Percentiles rank a stretch among this genome's conserved stretches.
These are phyloP conservation scores for Uropetala carovei DNA, from an alignment of 2,888 invertebrate genomes.

Conservation along the genomic window DNA sequence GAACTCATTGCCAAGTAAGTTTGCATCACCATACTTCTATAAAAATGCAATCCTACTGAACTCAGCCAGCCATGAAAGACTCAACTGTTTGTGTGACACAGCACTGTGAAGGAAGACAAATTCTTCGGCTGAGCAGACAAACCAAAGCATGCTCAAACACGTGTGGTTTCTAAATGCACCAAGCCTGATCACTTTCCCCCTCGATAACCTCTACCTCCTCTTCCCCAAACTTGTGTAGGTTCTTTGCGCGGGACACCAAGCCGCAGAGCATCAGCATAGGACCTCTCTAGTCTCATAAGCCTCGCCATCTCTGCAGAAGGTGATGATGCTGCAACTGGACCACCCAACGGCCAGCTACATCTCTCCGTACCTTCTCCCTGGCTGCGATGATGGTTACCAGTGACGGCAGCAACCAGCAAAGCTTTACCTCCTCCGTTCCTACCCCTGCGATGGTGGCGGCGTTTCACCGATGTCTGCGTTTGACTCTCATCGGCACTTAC, in stretches of 20 bases:
- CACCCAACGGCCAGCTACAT: conserved; percentile 71
- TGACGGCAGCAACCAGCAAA: conserved; percentile 47
- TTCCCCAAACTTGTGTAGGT: conserved; percentile 55
- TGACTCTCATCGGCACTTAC: conserved; percentile 73
- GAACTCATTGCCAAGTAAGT: neutral
- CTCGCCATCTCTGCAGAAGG: conserved; percentile 88
- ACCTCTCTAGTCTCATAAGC: conserved; percentile 87
- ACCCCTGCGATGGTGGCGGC: conserved; percentile 34
- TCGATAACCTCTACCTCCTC: conserved; percentile 28
- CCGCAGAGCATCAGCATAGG: conserved; percentile 88
- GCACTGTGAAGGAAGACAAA: conserved; percentile 54
- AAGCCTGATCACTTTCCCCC: conserved; percentile 46
- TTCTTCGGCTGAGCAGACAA: conserved; percentile 1
- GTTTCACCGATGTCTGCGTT: conserved; percentile 39
- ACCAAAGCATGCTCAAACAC: conserved; percentile 21
- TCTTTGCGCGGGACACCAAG: conserved; percentile 68
- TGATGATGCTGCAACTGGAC: conserved; percentile 71
- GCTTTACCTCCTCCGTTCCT: conserved; percentile 43
- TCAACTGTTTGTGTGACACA: conserved; percentile 11
- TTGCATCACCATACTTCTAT: neutral
- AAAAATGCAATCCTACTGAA: conserved; percentile 15
- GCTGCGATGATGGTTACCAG: conserved; percentile 36
- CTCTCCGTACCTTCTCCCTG: neutral
- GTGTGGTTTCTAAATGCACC: conserved; percentile 49
- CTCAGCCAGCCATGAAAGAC: conserved; percentile 35